Percentiles rank a stretch among this genome's conserved stretches.
These are phyloP conservation scores for Synergus gifuensis DNA, from an alignment of 2,888 invertebrate genomes.

Conservation along the genomic window DNA sequence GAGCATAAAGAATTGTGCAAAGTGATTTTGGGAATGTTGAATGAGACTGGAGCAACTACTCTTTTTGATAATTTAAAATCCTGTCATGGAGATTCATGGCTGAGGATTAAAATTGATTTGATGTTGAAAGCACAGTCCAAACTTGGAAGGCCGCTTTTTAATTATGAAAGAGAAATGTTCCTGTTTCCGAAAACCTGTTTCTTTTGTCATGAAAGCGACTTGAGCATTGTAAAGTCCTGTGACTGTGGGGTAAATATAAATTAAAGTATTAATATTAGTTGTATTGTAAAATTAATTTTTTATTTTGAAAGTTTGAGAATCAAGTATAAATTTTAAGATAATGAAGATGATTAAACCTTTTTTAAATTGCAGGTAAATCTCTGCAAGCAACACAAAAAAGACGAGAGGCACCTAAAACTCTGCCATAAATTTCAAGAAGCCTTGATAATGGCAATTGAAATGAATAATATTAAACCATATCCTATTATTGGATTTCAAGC, in stretches of 20 bases:
- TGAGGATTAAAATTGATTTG: constrained; percentile 57
- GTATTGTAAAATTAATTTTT: not conserved
- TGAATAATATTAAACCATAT: not conserved
- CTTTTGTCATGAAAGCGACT: constrained; percentile 60
- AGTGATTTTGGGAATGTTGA: constrained; percentile 55
- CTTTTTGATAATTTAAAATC: constrained; percentile 44
- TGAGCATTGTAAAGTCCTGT: constrained; percentile 46
- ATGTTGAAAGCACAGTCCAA: constrained; percentile 56
- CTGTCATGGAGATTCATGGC: constrained; percentile 50
- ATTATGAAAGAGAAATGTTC: constrained; percentile 64
- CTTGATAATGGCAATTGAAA: not conserved
- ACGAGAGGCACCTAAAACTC: not conserved
- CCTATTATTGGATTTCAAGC: not conserved
- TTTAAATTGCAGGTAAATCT: not conserved
- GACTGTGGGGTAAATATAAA: not conserved
- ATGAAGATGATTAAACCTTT: not conserved
- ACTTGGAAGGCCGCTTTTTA: constrained; percentile 52
- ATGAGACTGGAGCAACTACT: constrained; percentile 44
- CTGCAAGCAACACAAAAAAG: constrained; percentile 17
- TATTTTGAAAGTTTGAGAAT: not conserved
- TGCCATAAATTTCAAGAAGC: not conserved
- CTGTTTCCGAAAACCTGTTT: constrained; percentile 65
- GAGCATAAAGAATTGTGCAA: constrained; percentile 67
- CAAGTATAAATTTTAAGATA: no score
- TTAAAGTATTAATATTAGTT: not conserved